Conservation (phyloP, 2,888 invertebrate genomes). For the Microplitis manilae region DNA sequence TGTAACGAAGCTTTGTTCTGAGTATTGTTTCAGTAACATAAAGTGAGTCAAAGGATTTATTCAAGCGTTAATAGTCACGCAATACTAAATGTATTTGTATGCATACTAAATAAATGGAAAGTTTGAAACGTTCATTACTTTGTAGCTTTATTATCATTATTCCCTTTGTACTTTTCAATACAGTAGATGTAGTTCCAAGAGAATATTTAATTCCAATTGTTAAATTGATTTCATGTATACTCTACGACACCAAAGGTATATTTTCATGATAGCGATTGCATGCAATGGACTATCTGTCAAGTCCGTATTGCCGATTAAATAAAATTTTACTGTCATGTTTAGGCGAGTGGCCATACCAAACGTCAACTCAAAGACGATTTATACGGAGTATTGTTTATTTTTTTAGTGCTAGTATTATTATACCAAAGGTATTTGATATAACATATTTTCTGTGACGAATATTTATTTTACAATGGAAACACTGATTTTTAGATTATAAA, state of each 20-base stretch:
- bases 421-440: conserved; percentile 11
- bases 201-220: background rate
- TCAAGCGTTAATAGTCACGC: background rate
- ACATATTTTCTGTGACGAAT: background rate
- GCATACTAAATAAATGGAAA: background rate
- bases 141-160: background rate
- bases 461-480: background rate
- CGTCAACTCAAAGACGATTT: background rate
- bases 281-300: background rate
- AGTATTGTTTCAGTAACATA: too few relatives aligned
- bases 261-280: background rate
- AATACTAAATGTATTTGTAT: background rate
- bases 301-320: background rate
- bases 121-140: background rate
- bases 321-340: background rate
- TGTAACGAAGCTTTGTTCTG: too few relatives aligned
- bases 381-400: conserved; percentile 5
- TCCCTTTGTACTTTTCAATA: background rate
- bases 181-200: background rate
- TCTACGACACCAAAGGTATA: background rate
- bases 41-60: too few relatives aligned
- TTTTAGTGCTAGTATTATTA: background rate
- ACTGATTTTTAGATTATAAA: background rate
- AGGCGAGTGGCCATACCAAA: conserved; percentile 40
- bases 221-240: background rate